Base-by-base conservation (phyloP, 2,113 vertebrate genomes). In the Paratilapia polleni region DNA sequence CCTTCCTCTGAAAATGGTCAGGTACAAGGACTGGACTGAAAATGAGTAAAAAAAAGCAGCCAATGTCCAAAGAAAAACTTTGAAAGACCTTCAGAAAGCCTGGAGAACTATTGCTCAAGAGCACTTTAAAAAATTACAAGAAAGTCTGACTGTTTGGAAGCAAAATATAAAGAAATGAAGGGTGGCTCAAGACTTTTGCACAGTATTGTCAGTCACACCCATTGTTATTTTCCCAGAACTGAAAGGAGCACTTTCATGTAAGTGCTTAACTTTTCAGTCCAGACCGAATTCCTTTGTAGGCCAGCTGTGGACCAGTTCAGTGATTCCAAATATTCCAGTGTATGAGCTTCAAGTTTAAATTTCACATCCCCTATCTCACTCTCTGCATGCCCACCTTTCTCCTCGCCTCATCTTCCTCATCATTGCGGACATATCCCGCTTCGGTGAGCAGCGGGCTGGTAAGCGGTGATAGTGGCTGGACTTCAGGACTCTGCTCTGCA, bases 351-450 rank as follows among this genome's bases (percentile, higher is more conserved):
- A 52, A 20, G 17, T 52, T 52, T 52, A 52, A 54, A 52, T n/a
- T 70, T 70, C 43, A 3, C 41, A 68, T 70, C 66, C 66, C 12
- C 10, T 47, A 24, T n/a, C 31, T 14, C n/a, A 20, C 6, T 12
- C 2, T 58, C 31, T 19, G 11, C 3, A 28, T 8, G 57, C 92
- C 76, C 94, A 99, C 97, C 97, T 98, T 99, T 91, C 95, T 97
- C 89, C 97, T 96, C 79, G 96, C 96, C 20, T 98, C 98, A 0
- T 98, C 98, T 60, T 98, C 98, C 0, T 98, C 97, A 0, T 98
- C 97, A 0, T 97, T 96, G 87, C 97, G 96, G 5, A 97, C 86
- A 64, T 96, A 97, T 0, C 96, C 96, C 0, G 97, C 96, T 47
- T 98, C 97, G 0, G 94, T 97, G 75, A 98, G 95, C 93, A 98